Evolutionary conservation across 2,113 vertebrate genomes (phyloP).

Genomic region (Lophochroa leadbeateri): DNA sequence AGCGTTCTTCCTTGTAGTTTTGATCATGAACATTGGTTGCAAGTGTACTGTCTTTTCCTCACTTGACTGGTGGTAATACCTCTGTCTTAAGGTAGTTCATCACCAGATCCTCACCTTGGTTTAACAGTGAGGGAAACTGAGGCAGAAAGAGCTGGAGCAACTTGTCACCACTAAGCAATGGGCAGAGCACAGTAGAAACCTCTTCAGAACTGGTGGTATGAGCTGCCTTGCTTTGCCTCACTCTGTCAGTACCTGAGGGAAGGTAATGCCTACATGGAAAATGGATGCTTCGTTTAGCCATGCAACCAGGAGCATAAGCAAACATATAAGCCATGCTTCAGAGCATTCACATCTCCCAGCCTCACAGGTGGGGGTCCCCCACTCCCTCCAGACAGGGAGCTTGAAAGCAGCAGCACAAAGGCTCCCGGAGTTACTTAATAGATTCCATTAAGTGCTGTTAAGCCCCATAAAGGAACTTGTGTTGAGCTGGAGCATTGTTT

Average conservation of each 20-base stretch:
- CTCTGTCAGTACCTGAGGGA: background rate
- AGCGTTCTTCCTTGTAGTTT: background rate
- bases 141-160: background rate
- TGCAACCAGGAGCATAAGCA: background rate
- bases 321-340: background rate
- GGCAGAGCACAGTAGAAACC: background rate
- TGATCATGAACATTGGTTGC: background rate
- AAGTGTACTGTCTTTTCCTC: background rate
- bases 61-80: background rate
- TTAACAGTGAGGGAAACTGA: background rate
- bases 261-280: background rate
- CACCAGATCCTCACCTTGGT: background rate
- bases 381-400: background rate
- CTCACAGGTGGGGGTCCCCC: background rate
- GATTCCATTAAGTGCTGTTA: slow-evolving; percentile 50
- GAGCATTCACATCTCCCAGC: background rate
- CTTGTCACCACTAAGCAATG: background rate
- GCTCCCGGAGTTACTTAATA: slow-evolving; percentile 1
- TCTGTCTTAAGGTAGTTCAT: background rate
- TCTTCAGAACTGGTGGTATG: background rate
- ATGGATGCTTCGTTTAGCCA: background rate
- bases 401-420: background rate
- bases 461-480: background rate
- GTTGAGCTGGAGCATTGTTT: background rate
- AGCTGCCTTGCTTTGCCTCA: background rate